phyloP scores from a whole-genome alignment of 2,797 vertebrate species.

The Pseudochaenichthys georgianus region DNA sequence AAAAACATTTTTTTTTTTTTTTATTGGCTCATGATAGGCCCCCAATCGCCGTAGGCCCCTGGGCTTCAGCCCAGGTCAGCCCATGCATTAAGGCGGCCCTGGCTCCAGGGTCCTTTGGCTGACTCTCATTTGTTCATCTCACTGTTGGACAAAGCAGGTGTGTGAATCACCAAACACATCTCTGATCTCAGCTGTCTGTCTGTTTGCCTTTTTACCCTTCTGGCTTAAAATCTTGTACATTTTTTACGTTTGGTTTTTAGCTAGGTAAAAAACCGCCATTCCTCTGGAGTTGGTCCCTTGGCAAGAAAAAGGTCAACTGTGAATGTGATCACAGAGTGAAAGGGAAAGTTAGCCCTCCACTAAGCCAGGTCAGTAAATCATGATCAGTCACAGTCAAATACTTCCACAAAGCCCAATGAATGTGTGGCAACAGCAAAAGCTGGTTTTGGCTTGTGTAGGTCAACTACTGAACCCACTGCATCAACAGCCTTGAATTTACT shows the following conservation, averaged over 20 bases:
- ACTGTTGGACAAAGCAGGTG: slow-evolving; percentile 62
- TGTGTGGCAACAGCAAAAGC: slow-evolving; percentile 52
- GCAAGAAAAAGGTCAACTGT: slow-evolving; percentile 60
- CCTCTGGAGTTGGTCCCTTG: slow-evolving; percentile 60
- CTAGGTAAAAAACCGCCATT: slow-evolving; percentile 49
- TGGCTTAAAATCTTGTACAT: slow-evolving; percentile 55
- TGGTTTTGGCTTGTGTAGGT: slow-evolving; percentile 51
- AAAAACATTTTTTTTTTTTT: too few relatives aligned
- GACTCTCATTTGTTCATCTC: slow-evolving; percentile 39
- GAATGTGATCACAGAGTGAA: slow-evolving; percentile 69
- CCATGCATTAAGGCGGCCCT: too few relatives aligned
- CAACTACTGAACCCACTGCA: slow-evolving; percentile 59
- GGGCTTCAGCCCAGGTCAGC: too few relatives aligned
- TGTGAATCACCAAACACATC: slow-evolving; percentile 54
- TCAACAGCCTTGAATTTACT: slow-evolving; percentile 53
- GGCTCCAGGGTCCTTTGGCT: slow-evolving; percentile 60
- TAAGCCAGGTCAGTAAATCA: slow-evolving; percentile 67
- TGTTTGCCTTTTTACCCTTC: slow-evolving; percentile 52
- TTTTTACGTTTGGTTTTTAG: slow-evolving; percentile 64
- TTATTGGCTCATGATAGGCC: too few relatives aligned
- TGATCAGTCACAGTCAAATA: slow-evolving; percentile 62
- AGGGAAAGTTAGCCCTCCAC: slow-evolving; percentile 68
- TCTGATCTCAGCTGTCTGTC: slow-evolving; percentile 62
- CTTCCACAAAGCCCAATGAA: slow-evolving; percentile 54
- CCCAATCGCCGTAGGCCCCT: too few relatives aligned